A percentile compares a stretch with the other conserved stretches of the same genome.
These are phyloP conservation scores for Mycalesis mineus DNA, from an alignment of 2,888 invertebrate genomes.

Conservation along the genomic window DNA sequence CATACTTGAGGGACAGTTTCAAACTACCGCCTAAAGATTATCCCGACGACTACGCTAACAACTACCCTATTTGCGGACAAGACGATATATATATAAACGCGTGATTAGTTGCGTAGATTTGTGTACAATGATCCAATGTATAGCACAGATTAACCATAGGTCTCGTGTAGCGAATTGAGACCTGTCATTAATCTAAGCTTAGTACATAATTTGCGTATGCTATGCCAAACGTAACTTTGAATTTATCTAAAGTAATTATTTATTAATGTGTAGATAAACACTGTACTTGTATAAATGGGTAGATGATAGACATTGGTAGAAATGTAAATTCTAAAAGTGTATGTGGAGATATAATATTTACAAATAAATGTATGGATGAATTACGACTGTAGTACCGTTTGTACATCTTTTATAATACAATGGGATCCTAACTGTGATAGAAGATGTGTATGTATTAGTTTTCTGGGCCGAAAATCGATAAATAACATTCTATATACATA, in stretches of 20 bases:
- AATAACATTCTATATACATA: not conserved
- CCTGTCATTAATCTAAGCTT: no score
- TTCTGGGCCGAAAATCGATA: not conserved
- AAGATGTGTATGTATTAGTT: slow-evolving; percentile 27
- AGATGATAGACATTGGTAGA: slow-evolving; percentile 9
- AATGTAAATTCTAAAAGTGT: slow-evolving; percentile 11
- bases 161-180: no score
- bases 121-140: slow-evolving; percentile 5
- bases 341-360: slow-evolving; percentile 14
- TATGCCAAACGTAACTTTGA: slow-evolving; percentile 17
- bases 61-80: slow-evolving; percentile 54
- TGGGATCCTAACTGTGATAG: slow-evolving; percentile 36
- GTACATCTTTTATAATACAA: slow-evolving; percentile 19
- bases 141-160: no score
- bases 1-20: slow-evolving; percentile 63
- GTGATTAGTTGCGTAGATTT: slow-evolving; percentile 40
- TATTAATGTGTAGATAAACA: slow-evolving; percentile 21
- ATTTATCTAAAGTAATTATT: slow-evolving; percentile 11
- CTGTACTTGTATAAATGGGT: not conserved
- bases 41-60: slow-evolving; percentile 49
- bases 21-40: slow-evolving; percentile 69
- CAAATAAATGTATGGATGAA: slow-evolving; percentile 16
- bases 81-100: slow-evolving; percentile 69
- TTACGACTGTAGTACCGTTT: slow-evolving; percentile 16
- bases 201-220: slow-evolving; percentile 11